Evolutionary conservation across 2,888 invertebrate species (phyloP), one percentile per base, ranked within the genome.

Genomic region (Oligia strigilis): DNA sequence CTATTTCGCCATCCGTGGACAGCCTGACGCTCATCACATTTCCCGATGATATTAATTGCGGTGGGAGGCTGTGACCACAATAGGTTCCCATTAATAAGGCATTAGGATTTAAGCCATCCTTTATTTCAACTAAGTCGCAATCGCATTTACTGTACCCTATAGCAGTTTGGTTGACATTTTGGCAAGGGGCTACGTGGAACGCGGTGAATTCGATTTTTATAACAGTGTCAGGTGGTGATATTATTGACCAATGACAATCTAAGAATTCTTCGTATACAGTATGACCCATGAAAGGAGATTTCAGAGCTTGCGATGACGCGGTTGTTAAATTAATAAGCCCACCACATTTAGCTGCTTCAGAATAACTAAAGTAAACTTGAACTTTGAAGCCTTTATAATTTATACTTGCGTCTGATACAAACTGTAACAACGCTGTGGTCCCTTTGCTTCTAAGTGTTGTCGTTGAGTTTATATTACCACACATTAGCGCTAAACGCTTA

Each of bases 221-320:
- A 11, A 97, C 96, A 85, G 98, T 97, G 76, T 98, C 98, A 2
- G 91, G 91, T 0, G 97, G 97, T 0, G 98, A 98, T 72, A 93
- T 95, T 65, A 99, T 96, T 9, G 95, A 93, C 98, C 99, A 99
- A 72, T 97, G 96, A 91, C 99, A 99, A 88, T 99, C 98, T 88
- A 99, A 96, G 86, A 97, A 96, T 64, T 97, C 94, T 85, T 98
- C 98, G 91, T 98, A 98, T 0, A 97, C 95, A 43, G 93, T 94
- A 43, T 90, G 90, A 64, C 87, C 91, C 66, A 96, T 91, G 2
- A 94, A 87, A 40, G 96, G 96, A 43, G 96, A 94, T 87, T 94
- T 96, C 13, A 98, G 94, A 70, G 81, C 93, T 64, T 92, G 87
- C 19, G 94, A 86, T 8, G 94, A 92, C 78, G 94, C 92, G 0